phyloP scores from a whole-genome alignment of 2,113 vertebrate genomes.

The Eretmochelys imbricata region DNA sequence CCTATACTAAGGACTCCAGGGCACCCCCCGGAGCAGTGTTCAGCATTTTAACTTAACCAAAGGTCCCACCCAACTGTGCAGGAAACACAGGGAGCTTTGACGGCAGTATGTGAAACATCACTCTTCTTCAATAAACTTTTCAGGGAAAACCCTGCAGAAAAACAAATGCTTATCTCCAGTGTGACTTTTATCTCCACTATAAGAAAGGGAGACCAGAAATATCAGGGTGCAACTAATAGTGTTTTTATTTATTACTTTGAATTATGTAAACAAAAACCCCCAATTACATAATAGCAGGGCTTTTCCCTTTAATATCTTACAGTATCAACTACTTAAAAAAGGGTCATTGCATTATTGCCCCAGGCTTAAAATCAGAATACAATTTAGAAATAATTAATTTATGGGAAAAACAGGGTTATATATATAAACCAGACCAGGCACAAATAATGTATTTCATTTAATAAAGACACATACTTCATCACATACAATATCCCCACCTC shows the following conservation, averaged over 20 bases:
- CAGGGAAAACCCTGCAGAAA: neutral
- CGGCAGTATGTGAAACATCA: neutral
- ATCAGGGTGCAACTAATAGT: neutral
- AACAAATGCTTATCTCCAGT: neutral
- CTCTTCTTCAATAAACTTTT: neutral
- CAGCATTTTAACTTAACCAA: neutral
- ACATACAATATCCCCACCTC: slow-evolving; percentile 39
- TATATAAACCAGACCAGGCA: slow-evolving; percentile 67
- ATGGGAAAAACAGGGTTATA: slow-evolving; percentile 69
- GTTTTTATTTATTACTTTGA: slow-evolving; percentile 34
- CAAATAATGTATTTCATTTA: slow-evolving; percentile 65
- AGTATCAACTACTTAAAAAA: slow-evolving; percentile 61
- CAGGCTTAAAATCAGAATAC: slow-evolving; percentile 71
- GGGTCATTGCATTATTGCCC: slow-evolving; percentile 76
- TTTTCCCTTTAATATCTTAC: slow-evolving; percentile 34
- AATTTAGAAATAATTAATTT: slow-evolving; percentile 80
- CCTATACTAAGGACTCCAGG: neutral
- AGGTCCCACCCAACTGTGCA: neutral
- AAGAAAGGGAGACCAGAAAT: rapidly evolving
- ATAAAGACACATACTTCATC: slow-evolving; percentile 65
- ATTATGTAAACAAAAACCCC: slow-evolving; percentile 44
- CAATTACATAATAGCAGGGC: neutral
- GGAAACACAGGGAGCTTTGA: neutral
- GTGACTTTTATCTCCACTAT: neutral
- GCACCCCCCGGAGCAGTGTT: too few relatives aligned